Evolutionary conservation across 2,113 vertebrate species (phyloP).

Genomic region (Picathartes gymnocephalus): DNA sequence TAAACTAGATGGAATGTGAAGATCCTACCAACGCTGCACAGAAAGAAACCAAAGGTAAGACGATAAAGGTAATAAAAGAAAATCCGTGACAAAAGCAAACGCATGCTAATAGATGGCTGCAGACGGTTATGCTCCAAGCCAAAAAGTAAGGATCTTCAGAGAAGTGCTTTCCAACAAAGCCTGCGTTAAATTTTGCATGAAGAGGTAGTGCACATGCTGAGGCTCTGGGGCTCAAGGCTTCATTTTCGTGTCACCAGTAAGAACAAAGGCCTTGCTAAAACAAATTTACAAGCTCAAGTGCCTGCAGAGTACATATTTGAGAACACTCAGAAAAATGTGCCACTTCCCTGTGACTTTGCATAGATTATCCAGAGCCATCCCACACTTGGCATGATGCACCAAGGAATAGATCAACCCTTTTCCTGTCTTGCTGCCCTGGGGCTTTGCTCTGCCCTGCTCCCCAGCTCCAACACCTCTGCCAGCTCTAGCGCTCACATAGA

Average conservation of each 20-base stretch:
- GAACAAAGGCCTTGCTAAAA: neutral
- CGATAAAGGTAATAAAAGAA: neutral
- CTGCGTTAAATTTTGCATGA: neutral
- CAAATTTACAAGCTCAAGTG: neutral
- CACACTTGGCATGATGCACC: fast-evolving
- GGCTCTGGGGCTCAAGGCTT: neutral
- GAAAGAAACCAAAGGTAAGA: neutral
- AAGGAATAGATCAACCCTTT: neutral
- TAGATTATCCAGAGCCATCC: neutral
- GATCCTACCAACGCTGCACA: neutral
- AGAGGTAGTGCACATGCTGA: neutral
- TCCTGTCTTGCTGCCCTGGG: fast-evolving
- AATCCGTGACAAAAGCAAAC: neutral
- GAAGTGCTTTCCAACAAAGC: neutral
- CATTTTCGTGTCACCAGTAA: neutral
- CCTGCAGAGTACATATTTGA: neutral
- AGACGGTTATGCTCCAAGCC: neutral
- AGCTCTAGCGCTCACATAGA: neutral
- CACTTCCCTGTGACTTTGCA: neutral
- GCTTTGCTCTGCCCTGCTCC: neutral
- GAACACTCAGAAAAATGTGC: neutral
- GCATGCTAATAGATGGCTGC: neutral
- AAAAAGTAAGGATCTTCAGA: neutral
- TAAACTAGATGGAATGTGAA: neutral
- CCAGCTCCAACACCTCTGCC: neutral